These are phyloP conservation scores for Scaptomyza flava DNA, from an alignment of 2,888 invertebrate species.

Conservation along the genomic window DNA sequence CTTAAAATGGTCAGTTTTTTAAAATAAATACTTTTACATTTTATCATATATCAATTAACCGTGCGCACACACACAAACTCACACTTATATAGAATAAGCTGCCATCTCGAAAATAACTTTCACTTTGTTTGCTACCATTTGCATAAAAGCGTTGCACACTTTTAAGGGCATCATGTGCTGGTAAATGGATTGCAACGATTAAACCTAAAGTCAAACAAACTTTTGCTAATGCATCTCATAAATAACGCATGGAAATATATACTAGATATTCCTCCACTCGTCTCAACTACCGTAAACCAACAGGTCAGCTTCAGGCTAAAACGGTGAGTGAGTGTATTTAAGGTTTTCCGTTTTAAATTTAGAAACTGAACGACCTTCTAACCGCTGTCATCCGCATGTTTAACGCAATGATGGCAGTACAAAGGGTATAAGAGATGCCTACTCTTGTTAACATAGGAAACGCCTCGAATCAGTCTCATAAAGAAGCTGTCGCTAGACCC, in stretches of 20 bases:
- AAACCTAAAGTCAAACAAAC: constrained; percentile 11
- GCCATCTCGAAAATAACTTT: not conserved
- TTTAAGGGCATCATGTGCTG: constrained; percentile 9
- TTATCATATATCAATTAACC: no score
- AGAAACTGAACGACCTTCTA: constrained; percentile 6
- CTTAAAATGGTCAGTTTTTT: no score
- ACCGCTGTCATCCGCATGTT: not conserved
- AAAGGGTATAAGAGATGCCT: not conserved
- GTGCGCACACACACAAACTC: not conserved
- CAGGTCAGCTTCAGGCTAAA: not conserved
- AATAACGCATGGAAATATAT: constrained; percentile 27
- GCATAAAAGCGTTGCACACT: constrained; percentile 29
- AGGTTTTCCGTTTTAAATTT: constrained; percentile 22
- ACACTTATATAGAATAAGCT: not conserved
- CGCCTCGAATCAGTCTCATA: constrained; percentile 47
- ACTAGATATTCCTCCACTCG: not conserved
- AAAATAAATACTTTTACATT: no score
- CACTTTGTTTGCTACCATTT: not conserved
- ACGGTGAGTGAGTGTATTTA: constrained; percentile 4
- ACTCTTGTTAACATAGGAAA: constrained; percentile 24
- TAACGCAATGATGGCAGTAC: not conserved
- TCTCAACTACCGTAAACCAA: no score
- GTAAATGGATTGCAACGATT: constrained; percentile 11
- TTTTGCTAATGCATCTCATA: not conserved
- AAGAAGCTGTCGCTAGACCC: constrained; percentile 7